phyloP scores from a whole-genome alignment of 2,888 invertebrate species.

The Eremobia ochroleuca region DNA sequence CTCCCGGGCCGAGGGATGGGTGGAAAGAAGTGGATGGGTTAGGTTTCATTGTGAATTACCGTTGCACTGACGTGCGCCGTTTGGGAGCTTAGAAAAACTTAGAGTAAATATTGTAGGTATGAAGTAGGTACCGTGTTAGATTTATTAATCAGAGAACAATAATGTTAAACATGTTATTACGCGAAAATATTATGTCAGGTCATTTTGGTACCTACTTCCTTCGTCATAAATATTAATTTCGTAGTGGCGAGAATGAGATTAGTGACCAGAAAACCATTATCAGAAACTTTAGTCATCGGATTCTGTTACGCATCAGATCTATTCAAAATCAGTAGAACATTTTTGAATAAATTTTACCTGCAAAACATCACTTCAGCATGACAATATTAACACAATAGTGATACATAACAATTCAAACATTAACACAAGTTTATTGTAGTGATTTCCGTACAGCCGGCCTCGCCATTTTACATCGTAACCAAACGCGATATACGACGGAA shows the following conservation, averaged over 20 bases:
- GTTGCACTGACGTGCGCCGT: neutral
- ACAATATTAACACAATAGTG: slow-evolving; percentile 68
- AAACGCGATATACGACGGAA: slow-evolving; percentile 83
- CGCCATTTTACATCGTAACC: slow-evolving; percentile 80
- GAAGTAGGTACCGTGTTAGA: neutral
- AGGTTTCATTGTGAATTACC: neutral
- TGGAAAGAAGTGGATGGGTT: slow-evolving; percentile 12
- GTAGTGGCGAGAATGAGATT: neutral
- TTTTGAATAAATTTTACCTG: slow-evolving; percentile 19
- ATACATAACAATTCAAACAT: slow-evolving; percentile 73
- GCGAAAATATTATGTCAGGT: neutral
- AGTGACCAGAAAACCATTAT: neutral
- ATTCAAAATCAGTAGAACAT: neutral
- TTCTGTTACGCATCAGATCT: neutral
- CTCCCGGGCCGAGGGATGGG: slow-evolving; percentile 38
- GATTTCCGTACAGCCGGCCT: slow-evolving; percentile 83
- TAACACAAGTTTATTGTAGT: slow-evolving; percentile 86
- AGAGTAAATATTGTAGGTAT: neutral
- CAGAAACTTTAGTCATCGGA: neutral
- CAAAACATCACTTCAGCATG: slow-evolving; percentile 60
- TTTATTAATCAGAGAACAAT: neutral
- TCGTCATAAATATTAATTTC: neutral
- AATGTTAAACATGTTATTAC: neutral
- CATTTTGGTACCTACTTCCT: neutral
- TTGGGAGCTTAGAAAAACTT: neutral